Evolutionary conservation across 2,113 vertebrate genomes (phyloP).

Genomic region (Tretioscincus oriximinensis): DNA sequence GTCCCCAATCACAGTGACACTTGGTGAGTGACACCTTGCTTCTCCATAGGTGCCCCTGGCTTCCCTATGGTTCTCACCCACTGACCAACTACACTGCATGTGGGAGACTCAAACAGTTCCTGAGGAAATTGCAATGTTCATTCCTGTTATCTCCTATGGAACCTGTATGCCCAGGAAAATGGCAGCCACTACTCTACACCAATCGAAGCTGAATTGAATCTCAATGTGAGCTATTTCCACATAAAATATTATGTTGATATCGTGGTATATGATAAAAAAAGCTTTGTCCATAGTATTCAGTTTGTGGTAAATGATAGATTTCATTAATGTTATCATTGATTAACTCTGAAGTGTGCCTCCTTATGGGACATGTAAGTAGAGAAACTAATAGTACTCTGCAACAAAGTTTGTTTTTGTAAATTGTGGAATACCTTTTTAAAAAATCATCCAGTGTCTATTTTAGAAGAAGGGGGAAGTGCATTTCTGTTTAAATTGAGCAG

Average conservation of each 20-base stretch:
- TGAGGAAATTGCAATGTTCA: no score
- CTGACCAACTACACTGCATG: no score
- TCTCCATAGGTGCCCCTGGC: no score
- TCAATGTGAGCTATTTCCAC: not conserved
- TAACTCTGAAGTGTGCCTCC: not conserved
- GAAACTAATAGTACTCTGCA: conserved; percentile 18
- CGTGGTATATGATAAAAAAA: not conserved
- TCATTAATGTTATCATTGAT: not conserved
- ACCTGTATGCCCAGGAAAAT: not conserved
- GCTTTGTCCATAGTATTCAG: not conserved
- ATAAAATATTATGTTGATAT: not conserved
- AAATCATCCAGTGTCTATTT: conserved; percentile 39
- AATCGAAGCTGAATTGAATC: not conserved
- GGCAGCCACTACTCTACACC: not conserved
- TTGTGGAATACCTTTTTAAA: conserved; percentile 21
- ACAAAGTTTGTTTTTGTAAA: conserved; percentile 41
- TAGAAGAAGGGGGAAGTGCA: conserved; percentile 38
- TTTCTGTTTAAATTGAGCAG: conserved; percentile 62
- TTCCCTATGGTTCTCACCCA: no score
- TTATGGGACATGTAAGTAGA: not conserved
- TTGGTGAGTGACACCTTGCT: no score
- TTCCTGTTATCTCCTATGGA: no score
- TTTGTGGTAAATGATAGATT: not conserved
- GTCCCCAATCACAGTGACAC: no score
- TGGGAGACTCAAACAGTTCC: no score